These are phyloP conservation scores for Molorchus minor DNA, from an alignment of 2,888 invertebrate species.

Conservation along the genomic window DNA sequence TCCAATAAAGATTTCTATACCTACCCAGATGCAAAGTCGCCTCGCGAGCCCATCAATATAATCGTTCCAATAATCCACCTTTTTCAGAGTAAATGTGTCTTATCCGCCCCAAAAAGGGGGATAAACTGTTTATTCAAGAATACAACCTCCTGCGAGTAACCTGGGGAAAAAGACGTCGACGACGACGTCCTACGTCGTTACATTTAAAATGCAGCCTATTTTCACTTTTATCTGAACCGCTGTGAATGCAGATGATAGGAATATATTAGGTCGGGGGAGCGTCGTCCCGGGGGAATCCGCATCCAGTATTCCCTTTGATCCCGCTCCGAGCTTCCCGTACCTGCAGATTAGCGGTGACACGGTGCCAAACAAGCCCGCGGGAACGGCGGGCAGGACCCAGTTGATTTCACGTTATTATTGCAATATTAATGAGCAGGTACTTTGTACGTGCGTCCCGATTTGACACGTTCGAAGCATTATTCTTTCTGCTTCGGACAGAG, in stretches of 20 bases:
- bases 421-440: constrained; percentile 22
- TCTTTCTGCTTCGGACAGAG: not conserved
- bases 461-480: not conserved
- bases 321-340: constrained; percentile 43
- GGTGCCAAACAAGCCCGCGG: constrained; percentile 41
- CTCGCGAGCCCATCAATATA: no score
- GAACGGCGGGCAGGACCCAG: constrained; percentile 11
- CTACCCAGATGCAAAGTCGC: no score
- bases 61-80: no score
- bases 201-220: constrained; percentile 10
- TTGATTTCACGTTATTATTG: constrained; percentile 17
- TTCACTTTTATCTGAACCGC: constrained; percentile 24
- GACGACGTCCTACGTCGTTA: constrained; percentile 1
- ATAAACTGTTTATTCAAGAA: no score
- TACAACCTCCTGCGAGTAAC: not conserved
- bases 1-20: no score
- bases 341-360: constrained; percentile 52
- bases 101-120: no score
- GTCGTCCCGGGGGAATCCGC: constrained; percentile 40
- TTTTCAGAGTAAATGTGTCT: no score
- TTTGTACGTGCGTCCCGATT: constrained; percentile 4
- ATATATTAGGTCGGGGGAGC: constrained; percentile 44
- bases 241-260: constrained; percentile 47
- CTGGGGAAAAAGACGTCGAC: no score
- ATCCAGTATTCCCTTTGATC: constrained; percentile 50